These are phyloP conservation scores for Amphiprion clarkii DNA, from an alignment of 2,797 vertebrate species.

Conservation along the genomic window DNA sequence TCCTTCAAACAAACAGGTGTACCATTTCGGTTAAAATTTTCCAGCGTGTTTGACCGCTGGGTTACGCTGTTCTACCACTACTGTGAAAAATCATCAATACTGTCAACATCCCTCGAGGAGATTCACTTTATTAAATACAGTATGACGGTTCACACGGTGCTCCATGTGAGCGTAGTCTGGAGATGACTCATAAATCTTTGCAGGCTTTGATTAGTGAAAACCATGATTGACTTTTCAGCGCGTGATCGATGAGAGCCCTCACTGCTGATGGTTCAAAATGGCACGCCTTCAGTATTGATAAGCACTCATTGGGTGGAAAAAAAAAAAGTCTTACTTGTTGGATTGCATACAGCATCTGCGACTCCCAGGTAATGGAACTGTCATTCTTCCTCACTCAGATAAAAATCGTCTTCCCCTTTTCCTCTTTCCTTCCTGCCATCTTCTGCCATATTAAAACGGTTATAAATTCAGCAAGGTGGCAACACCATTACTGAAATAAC, in stretches of 20 bases:
- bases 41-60: background rate
- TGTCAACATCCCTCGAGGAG: background rate
- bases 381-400: slow-evolving; percentile 83
- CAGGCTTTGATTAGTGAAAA: slow-evolving; percentile 72
- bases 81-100: slow-evolving; percentile 37
- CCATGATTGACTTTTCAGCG: slow-evolving; percentile 70
- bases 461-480: slow-evolving; percentile 76
- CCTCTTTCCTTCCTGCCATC: slow-evolving; percentile 65
- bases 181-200: slow-evolving; percentile 54
- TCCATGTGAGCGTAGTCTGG: slow-evolving; percentile 26
- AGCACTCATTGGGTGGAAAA: slow-evolving; percentile 60
- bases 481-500: slow-evolving; percentile 75
- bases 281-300: slow-evolving; percentile 79
- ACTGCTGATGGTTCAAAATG: slow-evolving; percentile 68
- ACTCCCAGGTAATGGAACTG: slow-evolving; percentile 85
- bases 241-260: slow-evolving; percentile 66
- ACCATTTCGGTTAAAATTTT: background rate
- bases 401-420: slow-evolving; percentile 73
- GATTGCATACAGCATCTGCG: slow-evolving; percentile 75
- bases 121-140: slow-evolving; percentile 43
- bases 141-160: slow-evolving; percentile 17
- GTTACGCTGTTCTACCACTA: background rate
- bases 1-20: too few species aligned
- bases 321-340: slow-evolving; percentile 69
- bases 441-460: slow-evolving; percentile 74